A percentile compares a stretch with the other conserved stretches of the same genome.
These are phyloP conservation scores for Cephus pygmeus DNA, from an alignment of 2,888 invertebrate species.

Conservation along the genomic window DNA sequence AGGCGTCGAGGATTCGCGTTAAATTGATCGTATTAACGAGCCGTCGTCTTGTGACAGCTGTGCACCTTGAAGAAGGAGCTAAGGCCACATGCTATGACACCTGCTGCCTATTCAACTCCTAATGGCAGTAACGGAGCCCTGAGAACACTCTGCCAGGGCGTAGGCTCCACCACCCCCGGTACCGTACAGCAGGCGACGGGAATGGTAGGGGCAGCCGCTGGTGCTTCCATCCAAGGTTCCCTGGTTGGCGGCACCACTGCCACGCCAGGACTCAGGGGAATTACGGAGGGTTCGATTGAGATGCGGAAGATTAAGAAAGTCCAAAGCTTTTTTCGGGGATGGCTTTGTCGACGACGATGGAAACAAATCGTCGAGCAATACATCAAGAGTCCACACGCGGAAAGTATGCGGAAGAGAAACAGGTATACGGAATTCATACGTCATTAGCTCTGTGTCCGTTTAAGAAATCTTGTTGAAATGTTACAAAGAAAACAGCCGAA, in stretches of 20 bases:
- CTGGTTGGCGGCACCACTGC: slow-evolving; percentile 52
- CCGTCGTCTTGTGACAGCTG: slow-evolving; percentile 69
- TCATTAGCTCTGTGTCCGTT: not conserved
- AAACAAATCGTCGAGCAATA: slow-evolving; percentile 95
- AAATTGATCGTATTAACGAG: not conserved
- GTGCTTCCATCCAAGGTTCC: not conserved
- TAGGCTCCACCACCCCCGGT: slow-evolving; percentile 30
- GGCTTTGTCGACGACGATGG: slow-evolving; percentile 92
- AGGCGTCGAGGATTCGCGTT: not conserved
- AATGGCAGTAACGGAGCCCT: slow-evolving; percentile 25
- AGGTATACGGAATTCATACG: slow-evolving; percentile 67
- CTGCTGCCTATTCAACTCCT: slow-evolving; percentile 38
- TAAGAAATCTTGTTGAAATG: too few species aligned
- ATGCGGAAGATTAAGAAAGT: slow-evolving; percentile 89
- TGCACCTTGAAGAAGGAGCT: slow-evolving; percentile 85
- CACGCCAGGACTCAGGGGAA: slow-evolving; percentile 55
- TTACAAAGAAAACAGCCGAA: too few species aligned
- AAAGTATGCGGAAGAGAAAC: slow-evolving; percentile 92
- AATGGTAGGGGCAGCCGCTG: slow-evolving; percentile 24
- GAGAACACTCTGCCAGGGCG: slow-evolving; percentile 46
- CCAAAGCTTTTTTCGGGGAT: slow-evolving; percentile 93
- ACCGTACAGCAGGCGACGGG: slow-evolving; percentile 23
- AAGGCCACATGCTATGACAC: slow-evolving; percentile 67
- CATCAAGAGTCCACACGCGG: slow-evolving; percentile 93
- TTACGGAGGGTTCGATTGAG: slow-evolving; percentile 76